A percentile compares a stretch with the other conserved stretches of the same genome.
These are phyloP conservation scores for Clanis bilineata DNA, from an alignment of 2,888 invertebrate genomes.

Conservation along the genomic window DNA sequence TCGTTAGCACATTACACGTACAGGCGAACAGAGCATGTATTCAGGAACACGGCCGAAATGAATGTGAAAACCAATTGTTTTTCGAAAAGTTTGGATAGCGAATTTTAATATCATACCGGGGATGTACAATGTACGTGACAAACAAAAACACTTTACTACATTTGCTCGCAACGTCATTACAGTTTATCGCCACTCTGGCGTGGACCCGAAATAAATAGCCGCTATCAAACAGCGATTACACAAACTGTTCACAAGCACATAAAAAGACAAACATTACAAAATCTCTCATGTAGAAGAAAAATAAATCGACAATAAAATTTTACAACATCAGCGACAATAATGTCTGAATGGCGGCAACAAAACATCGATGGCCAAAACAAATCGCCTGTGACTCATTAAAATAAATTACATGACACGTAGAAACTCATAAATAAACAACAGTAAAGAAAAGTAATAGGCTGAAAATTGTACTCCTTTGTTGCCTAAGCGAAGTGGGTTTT, in stretches of 20 bases:
- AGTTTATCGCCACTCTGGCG: slow-evolving; percentile 62
- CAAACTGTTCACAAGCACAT: slow-evolving; percentile 71
- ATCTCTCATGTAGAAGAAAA: slow-evolving; percentile 69
- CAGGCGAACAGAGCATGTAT: not conserved
- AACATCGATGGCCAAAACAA: slow-evolving; percentile 34
- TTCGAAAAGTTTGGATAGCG: slow-evolving; percentile 8
- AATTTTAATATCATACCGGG: slow-evolving; percentile 4
- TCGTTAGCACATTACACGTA: not conserved
- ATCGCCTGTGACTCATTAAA: slow-evolving; percentile 25
- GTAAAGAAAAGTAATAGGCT: not conserved
- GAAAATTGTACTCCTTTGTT: not conserved
- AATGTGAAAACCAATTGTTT: not conserved
- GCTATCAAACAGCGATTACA: slow-evolving; percentile 73
- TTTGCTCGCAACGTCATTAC: slow-evolving; percentile 60
- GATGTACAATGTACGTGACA: slow-evolving; percentile 31
- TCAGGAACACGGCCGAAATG: not conserved
- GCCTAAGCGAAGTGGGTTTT: not conserved
- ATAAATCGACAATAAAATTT: slow-evolving; percentile 66
- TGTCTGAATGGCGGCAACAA: slow-evolving; percentile 45
- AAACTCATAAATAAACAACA: not conserved
- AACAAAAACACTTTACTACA: slow-evolving; percentile 51
- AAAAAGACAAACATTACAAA: slow-evolving; percentile 67
- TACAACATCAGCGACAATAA: slow-evolving; percentile 49
- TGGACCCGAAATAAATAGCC: slow-evolving; percentile 63
- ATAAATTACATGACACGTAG: slow-evolving; percentile 16